A percentile compares a stretch with the other conserved stretches of the same genome.
These are phyloP conservation scores for Oxytorus armatus DNA, from an alignment of 2,888 invertebrate genomes.

Conservation along the genomic window DNA sequence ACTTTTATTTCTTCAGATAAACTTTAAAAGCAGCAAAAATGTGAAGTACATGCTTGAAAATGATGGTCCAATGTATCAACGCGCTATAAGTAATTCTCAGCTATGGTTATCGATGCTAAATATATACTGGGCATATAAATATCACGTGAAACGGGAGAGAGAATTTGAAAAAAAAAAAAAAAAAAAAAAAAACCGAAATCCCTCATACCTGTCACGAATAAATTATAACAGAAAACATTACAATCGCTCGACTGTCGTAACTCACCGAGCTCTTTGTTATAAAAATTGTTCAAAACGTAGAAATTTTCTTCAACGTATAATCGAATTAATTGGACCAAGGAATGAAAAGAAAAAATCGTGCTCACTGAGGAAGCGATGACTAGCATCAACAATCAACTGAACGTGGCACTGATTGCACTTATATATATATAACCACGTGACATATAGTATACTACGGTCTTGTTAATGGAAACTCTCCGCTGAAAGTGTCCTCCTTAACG, in stretches of 20 bases:
- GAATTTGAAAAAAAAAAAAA: neutral
- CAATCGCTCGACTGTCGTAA: constrained; percentile 1
- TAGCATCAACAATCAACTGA: constrained; percentile 60
- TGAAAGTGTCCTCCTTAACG: too few species aligned
- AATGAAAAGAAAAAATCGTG: constrained; percentile 43
- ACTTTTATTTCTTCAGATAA: neutral
- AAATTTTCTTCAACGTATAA: constrained; percentile 45
- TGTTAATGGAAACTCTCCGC: too few species aligned
- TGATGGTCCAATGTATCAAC: too few species aligned
- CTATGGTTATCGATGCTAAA: neutral
- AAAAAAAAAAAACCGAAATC: neutral
- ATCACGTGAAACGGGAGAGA: too few species aligned
- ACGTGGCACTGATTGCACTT: constrained; percentile 41
- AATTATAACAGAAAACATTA: constrained; percentile 53
- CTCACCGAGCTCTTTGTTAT: constrained; percentile 41
- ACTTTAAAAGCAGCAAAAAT: neutral
- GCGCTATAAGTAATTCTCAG: neutral
- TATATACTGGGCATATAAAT: neutral
- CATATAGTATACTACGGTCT: neutral
- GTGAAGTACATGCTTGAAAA: too few species aligned
- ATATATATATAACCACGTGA: neutral
- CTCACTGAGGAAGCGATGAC: constrained; percentile 59
- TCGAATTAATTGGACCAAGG: constrained; percentile 63
- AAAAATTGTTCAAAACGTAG: constrained; percentile 23
- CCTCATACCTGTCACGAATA: constrained; percentile 11